Percentiles rank a stretch among this genome's conserved stretches.
These are phyloP conservation scores for Rhagoletis zephyria DNA, from an alignment of 1,140 invertebrate genomes.

Conservation along the genomic window DNA sequence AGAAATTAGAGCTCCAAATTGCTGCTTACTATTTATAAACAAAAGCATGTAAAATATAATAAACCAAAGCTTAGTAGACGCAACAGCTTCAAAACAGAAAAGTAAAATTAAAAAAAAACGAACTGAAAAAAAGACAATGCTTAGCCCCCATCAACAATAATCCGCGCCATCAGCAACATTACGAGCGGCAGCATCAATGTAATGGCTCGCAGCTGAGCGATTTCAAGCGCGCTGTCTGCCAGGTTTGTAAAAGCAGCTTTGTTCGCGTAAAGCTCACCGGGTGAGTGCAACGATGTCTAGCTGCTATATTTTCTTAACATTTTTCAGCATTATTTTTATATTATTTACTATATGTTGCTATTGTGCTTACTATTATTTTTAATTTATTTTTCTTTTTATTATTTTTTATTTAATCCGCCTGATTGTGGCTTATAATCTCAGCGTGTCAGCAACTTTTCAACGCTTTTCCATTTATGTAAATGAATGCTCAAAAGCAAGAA, in stretches of 20 bases:
- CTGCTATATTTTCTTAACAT: background rate
- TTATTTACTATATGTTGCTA: background rate
- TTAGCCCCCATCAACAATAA: background rate
- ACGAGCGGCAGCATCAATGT: conserved; percentile 1
- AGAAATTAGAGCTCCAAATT: background rate
- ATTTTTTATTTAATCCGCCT: background rate
- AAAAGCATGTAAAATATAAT: background rate
- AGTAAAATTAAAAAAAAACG: background rate
- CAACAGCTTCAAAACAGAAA: background rate
- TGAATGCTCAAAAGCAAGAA: background rate
- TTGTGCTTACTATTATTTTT: background rate
- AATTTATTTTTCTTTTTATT: background rate
- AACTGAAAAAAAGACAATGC: background rate
- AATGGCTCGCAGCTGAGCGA: background rate
- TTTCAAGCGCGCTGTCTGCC: background rate
- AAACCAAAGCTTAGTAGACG: background rate
- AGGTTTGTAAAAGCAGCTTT: background rate
- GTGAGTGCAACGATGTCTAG: conserved; percentile 14
- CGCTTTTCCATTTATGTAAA: conserved; percentile 2
- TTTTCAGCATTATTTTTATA: conserved; percentile 24
- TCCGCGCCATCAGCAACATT: conserved; percentile 38
- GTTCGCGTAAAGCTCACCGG: background rate
- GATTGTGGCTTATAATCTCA: conserved; percentile 20
- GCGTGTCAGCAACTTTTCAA: conserved; percentile 36
- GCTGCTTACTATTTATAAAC: background rate